Conservation (phyloP, 2,888 invertebrate species). For the Schizotus pectinicornis region DNA sequence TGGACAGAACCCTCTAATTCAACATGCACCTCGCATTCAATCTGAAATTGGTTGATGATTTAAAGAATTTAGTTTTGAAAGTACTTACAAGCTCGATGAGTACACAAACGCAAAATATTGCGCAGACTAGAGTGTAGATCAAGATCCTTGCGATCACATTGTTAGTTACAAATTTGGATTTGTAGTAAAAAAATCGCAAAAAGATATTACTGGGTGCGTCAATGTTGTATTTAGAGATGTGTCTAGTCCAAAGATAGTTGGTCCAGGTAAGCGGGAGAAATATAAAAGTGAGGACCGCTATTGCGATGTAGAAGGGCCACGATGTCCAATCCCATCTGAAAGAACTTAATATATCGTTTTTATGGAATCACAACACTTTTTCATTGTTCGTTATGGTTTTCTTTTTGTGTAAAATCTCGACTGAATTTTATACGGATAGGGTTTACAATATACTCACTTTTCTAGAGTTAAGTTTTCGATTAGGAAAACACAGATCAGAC, state of each 20-base stretch:
- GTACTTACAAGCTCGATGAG: constrained; percentile 68
- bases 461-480: constrained; percentile 68
- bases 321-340: constrained; percentile 53
- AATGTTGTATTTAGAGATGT: constrained; percentile 54
- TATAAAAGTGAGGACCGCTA: constrained; percentile 61
- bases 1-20: not conserved
- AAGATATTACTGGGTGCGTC: constrained; percentile 63
- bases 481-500: constrained; percentile 65
- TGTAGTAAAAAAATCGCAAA: constrained; percentile 65
- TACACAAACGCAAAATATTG: constrained; percentile 68
- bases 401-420: not conserved
- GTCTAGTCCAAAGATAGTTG: constrained; percentile 70
- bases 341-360: constrained; percentile 19
- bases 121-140: constrained; percentile 72
- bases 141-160: constrained; percentile 67
- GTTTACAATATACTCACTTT: constrained; percentile 62
- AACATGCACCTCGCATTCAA: constrained; percentile 23
- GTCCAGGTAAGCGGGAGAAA: constrained; percentile 78
- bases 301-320: constrained; percentile 59
- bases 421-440: not conserved
- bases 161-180: constrained; percentile 67
- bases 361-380: not conserved
- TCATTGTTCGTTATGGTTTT: too few relatives aligned
- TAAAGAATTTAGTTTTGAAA: too few relatives aligned
- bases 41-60: constrained; percentile 24